A percentile compares a stretch with the other conserved stretches of the same genome.
phyloP scores from a whole-genome alignment of 2,888 invertebrate genomes.

The Trisateles emortualis region DNA sequence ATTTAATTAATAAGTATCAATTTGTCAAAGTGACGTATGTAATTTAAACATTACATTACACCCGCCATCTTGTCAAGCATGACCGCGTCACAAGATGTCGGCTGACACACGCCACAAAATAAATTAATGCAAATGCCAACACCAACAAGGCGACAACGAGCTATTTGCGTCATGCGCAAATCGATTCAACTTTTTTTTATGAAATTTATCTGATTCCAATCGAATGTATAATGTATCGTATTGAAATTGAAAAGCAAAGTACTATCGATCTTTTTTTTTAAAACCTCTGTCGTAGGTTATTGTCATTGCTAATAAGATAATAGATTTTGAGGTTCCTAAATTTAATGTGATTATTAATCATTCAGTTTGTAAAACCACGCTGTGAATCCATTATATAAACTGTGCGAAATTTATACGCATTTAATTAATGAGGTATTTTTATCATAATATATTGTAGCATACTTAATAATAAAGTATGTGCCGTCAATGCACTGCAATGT shows the following conservation, averaged over 20 bases:
- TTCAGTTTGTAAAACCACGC: background rate
- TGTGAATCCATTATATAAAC: no score
- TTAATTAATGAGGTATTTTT: background rate
- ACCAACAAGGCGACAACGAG: constrained; percentile 54
- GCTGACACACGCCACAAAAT: constrained; percentile 64
- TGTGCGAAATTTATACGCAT: background rate
- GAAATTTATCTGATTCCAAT: constrained; percentile 48
- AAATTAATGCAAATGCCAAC: constrained; percentile 71
- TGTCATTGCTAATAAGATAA: constrained; percentile 12
- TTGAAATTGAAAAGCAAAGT: constrained; percentile 49
- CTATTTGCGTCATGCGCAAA: constrained; percentile 70
- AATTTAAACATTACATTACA: constrained; percentile 22
- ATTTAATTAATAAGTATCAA: background rate
- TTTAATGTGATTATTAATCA: background rate
- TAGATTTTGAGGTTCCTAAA: background rate
- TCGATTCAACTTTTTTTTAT: constrained; percentile 61
- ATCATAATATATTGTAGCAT: background rate
- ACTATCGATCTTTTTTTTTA: constrained; percentile 18
- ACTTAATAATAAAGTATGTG: background rate
- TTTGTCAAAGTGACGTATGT: constrained; percentile 8
- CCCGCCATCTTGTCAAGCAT: constrained; percentile 46
- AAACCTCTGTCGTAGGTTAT: constrained; percentile 12
- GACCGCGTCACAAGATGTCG: constrained; percentile 63
- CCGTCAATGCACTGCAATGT: background rate
- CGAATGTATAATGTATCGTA: constrained; percentile 59